These are phyloP conservation scores for Marasmarcha lunaedactyla DNA, from an alignment of 2,888 invertebrate species.

Conservation along the genomic window DNA sequence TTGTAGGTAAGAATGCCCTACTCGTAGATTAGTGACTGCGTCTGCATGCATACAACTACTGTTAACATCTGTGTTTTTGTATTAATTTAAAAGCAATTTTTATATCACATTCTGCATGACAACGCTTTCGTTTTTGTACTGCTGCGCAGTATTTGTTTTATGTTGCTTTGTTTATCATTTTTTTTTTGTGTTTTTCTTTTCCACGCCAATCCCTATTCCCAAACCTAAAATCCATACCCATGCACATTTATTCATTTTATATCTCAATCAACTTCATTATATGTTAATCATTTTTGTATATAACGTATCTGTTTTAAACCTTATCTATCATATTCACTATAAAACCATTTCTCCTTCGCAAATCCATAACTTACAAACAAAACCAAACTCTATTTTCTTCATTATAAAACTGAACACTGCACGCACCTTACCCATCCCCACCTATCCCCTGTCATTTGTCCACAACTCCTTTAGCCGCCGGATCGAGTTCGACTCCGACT, in stretches of 20 bases:
- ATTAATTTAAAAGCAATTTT: slow-evolving; percentile 18
- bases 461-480: slow-evolving; percentile 29
- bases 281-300: no score
- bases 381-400: no score
- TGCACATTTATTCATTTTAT: slow-evolving; percentile 10
- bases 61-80: slow-evolving; percentile 48
- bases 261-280: not conserved
- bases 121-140: slow-evolving; percentile 52
- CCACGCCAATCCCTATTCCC: slow-evolving; percentile 15
- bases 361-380: not conserved
- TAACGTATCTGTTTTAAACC: no score
- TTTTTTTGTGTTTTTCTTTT: slow-evolving; percentile 35
- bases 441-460: slow-evolving; percentile 16
- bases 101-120: slow-evolving; percentile 25
- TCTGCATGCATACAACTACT: slow-evolving; percentile 23
- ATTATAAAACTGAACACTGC: slow-evolving; percentile 4
- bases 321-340: not conserved
- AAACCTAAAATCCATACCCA: not conserved
- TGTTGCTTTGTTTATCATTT: slow-evolving; percentile 61
- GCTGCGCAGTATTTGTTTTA: slow-evolving; percentile 44
- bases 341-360: slow-evolving; percentile 2
- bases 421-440: not conserved
- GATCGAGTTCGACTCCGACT: slow-evolving; percentile 50
- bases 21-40: not conserved
- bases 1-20: not conserved